Conservation (phyloP, 2,888 invertebrate species). For the Eretmocerus hayati region DNA sequence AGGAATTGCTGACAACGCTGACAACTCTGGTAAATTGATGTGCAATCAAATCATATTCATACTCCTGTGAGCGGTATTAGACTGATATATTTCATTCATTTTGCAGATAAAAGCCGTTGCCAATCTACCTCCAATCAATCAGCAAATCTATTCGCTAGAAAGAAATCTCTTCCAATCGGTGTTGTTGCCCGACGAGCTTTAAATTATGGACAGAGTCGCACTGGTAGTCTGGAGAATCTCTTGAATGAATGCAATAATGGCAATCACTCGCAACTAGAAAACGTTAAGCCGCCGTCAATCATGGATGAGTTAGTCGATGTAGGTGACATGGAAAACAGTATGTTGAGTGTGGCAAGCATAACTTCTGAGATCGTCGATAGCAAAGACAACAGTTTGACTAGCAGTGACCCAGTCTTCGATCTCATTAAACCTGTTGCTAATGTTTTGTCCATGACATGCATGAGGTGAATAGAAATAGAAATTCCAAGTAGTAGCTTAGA, state of each 20-base stretch:
- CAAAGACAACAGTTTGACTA: constrained; percentile 45
- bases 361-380: constrained; percentile 69
- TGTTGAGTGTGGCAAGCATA: constrained; percentile 78
- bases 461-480: constrained; percentile 34
- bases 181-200: constrained; percentile 67
- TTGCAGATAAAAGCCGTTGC: constrained; percentile 28
- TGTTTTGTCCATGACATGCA: constrained; percentile 46
- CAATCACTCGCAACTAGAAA: constrained; percentile 67
- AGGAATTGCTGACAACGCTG: constrained; percentile 8
- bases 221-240: constrained; percentile 60
- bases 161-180: constrained; percentile 65
- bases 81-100: too few species aligned
- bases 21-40: constrained; percentile 13
- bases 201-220: constrained; percentile 48
- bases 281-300: constrained; percentile 75
- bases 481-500: too few species aligned
- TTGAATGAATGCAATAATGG: constrained; percentile 52
- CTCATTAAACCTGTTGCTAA: constrained; percentile 53
- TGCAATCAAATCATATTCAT: too few species aligned
- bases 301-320: constrained; percentile 59
- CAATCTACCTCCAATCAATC: constrained; percentile 31
- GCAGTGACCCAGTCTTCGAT: constrained; percentile 50
- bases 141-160: constrained; percentile 38
- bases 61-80: too few species aligned
- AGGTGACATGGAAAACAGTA: constrained; percentile 70